Evolutionary conservation across 2,888 invertebrate genomes (phyloP), one percentile per base, ranked within the genome.

Genomic region (Rhamnusium bicolor): DNA sequence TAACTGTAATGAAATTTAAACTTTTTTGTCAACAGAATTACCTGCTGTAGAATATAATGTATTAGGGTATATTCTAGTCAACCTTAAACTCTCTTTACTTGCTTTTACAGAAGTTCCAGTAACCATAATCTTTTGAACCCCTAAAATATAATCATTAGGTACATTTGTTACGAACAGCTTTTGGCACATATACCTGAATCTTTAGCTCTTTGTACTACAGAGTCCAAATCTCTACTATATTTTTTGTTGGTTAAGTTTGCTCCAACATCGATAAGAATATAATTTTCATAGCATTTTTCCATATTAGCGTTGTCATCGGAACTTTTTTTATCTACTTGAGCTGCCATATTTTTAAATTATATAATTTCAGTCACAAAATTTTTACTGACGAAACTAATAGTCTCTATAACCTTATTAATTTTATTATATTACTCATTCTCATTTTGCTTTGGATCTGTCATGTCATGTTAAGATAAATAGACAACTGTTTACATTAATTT

Each of bases 231-330:
- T 88, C 96, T 92, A 87, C 93, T 93, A 89, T 95, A 97, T 89
- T 97, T 97, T 89, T 96, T 96, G 89, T 97, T 97, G 24, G 96
- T 97, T 85, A 97, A 90, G 92, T 97, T 97, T 73, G 97, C 96
- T 83, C 97, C 97, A 80, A 96, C 94, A 89, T 97, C 97, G 79
- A 97, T 94, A 70, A 97, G 92, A 88, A 97, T 95, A 87, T 97
- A 94, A 90, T 96, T 96, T 88, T 96, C 96, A 87, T 95, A 96
- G 87, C 94, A 96, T 84, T 94, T 93, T 87, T 94, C 93, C 92
- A 95, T 92, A 47, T 77, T 79, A 54, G 75, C 68, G 27, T 69
- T 56, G 14, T 69, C 69, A 27, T 72, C 71, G 8, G 65, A 56
- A 24, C 65, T 74, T 47, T 56, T 60, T 18, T 65, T 67, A 54